Evolutionary conservation across 2,888 invertebrate genomes (phyloP).

Genomic region (Listrodromus nycthemerus): DNA sequence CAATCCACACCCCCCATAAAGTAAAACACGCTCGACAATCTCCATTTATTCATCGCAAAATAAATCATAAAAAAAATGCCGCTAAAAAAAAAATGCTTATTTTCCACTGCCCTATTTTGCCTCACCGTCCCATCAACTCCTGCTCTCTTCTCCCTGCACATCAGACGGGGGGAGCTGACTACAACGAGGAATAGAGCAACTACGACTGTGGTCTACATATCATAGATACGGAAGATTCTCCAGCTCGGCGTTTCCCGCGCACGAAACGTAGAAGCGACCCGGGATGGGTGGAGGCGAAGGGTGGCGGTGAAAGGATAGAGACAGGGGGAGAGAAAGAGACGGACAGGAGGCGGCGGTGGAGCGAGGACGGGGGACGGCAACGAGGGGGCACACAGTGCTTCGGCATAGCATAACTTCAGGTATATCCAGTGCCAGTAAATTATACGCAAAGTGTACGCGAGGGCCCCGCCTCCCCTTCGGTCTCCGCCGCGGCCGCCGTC

Average conservation of each 20-base stretch:
- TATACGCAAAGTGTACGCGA: conserved; percentile 84
- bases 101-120: too few species aligned
- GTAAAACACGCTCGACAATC: too few species aligned
- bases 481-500: conserved; percentile 62
- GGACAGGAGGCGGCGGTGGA: conserved; percentile 48
- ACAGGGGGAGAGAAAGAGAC: conserved; percentile 45
- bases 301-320: conserved; percentile 49
- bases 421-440: conserved; percentile 84
- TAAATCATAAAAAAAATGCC: too few species aligned
- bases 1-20: too few species aligned
- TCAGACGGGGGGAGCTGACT: too few species aligned
- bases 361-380: conserved; percentile 45
- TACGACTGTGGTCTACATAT: neutral
- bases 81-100: too few species aligned
- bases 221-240: conserved; percentile 20
- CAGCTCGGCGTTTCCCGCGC: neutral
- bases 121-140: too few species aligned
- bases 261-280: conserved; percentile 19
- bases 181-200: conserved; percentile 14
- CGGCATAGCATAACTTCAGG: conserved; percentile 83
- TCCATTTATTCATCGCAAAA: too few species aligned
- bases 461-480: conserved; percentile 74
- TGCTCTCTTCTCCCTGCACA: too few species aligned
- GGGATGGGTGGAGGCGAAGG: conserved; percentile 38
- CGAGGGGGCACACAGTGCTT: conserved; percentile 70